Base-by-base conservation (phyloP, 2,113 vertebrate species). In the Paedocypris sp. region DNA sequence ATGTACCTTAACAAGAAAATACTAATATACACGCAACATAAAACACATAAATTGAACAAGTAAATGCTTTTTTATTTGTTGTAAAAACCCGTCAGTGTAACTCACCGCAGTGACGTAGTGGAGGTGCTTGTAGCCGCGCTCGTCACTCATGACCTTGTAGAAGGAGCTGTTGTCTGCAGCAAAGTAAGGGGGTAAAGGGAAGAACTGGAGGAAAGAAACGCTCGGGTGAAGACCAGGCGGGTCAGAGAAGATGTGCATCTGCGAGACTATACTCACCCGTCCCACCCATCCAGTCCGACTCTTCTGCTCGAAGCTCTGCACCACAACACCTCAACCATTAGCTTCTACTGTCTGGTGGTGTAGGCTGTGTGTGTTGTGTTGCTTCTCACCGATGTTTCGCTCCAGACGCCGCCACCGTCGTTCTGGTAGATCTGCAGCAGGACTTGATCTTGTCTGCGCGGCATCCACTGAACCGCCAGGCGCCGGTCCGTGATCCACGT, bases 111-210 rank as follows among this genome's bases (percentile, higher is more conserved):
- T 82, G 4, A 87, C 72, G 69, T 87, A 87, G 82, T 97, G 91
- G 73, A 98, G 90, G 71, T 98, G 95, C 82, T 96, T 98, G 77
- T 92, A 98, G 67, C 93, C 92, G 59, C 78, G 71, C 62, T 77
- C 78, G 78, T 94, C 88, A 41, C 93, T 97, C 86, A 93, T 90
- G 74, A 98, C 87, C 84, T 93, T 94, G 83, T 96, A 98, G 82
- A 97, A 98, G 52, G 88, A 93, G 67, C 73, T 77, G 48, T 84
- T 78, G 70, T 97, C 91, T 29, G 85, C 82, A 63, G 90, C 85
- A 78, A 97, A 97, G 82, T 86, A 87, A 28, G 93, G 86, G 65
- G 85, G 64, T 54, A 89, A 85, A 52, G 94, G 88, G 68, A 83
- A 80, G 67, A 91, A 98, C 95, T 98, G 78, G 60, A 11, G 76